Evolutionary conservation across 1,140 invertebrate species (phyloP).

Genomic region (Bombus cullumanus): DNA sequence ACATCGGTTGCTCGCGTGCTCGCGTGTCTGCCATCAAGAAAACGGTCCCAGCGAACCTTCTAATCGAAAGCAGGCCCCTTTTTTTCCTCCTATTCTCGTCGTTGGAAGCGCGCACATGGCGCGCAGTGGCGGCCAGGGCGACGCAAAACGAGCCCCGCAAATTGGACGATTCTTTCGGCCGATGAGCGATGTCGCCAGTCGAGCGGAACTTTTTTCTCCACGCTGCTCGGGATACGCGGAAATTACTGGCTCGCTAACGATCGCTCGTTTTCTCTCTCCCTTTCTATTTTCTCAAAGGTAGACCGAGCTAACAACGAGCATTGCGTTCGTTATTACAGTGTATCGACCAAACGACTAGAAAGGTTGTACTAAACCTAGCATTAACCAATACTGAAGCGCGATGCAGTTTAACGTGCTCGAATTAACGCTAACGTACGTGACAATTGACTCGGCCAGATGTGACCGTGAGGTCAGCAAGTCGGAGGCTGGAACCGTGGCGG

Average conservation of each 20-base stretch:
- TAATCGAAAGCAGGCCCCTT: background rate
- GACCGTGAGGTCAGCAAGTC: fast-evolving
- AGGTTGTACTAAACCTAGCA: no score
- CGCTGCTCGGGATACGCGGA: slow-evolving; percentile 8
- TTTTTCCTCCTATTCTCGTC: background rate
- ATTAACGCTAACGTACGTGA: background rate
- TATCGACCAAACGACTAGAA: slow-evolving; percentile 21
- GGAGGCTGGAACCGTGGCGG: background rate
- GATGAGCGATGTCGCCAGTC: slow-evolving; percentile 19
- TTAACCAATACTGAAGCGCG: background rate
- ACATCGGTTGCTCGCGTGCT: slow-evolving; percentile 36
- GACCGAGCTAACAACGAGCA: background rate
- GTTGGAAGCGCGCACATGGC: background rate
- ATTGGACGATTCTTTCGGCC: slow-evolving; percentile 33
- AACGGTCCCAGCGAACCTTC: background rate
- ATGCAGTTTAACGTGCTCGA: background rate
- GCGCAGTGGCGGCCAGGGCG: background rate
- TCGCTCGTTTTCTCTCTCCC: background rate
- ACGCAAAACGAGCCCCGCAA: slow-evolving; percentile 13
- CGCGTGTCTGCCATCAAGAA: slow-evolving; percentile 32
- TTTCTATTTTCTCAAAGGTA: no score
- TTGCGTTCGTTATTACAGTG: background rate
- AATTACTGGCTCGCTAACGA: slow-evolving; percentile 15
- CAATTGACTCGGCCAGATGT: background rate
- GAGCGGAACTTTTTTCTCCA: slow-evolving; percentile 28